Evolutionary conservation across 2,888 invertebrate genomes (phyloP), one percentile per base, ranked within the genome.

Genomic region (Lycia hirtaria): DNA sequence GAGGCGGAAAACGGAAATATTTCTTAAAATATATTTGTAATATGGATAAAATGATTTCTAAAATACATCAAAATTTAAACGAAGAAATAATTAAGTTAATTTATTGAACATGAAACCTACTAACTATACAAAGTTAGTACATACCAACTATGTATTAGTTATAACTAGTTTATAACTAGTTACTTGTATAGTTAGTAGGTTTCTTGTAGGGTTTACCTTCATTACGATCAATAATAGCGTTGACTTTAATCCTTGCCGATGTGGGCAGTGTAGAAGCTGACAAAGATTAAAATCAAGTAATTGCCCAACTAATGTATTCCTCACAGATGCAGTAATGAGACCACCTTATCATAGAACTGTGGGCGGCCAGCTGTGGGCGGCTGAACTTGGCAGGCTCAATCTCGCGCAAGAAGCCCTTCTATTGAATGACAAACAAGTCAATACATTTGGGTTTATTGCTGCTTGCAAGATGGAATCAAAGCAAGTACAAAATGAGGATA

Each of bases 301-400:
- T 24, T 45, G 58, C 22, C 22, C 22, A 47, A 52, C 48, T 62
- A 53, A 45, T 57, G 51, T 65, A 65, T 56, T 67, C 64, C 44
- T 68, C 68, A 71, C 66, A 67, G 71, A 68, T 61, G 63, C 64
- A 65, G 59, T 62, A 69, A 54, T 62, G 60, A 69, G 66, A 69
- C 65, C 67, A 65, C 62, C 65, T 74, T 72, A 69, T 67, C 68
- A 62, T 63, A 57, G 65, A 41, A 63, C 78, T 81, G 88, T 88
- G 81, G 90, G 88, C 73, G 79, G 83, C 78, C 75, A 75, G 76
- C 69, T 68, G 88, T 85, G 81, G 90, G 88, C 80, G 84, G 67
- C 65, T 81, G 83, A 83, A 80, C 87, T 87, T 88, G 88, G 87
- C 83, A 79, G 66, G 66, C 64, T 62, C 65, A 53, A 71, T 73